Base-by-base conservation (phyloP, 53 echinoderm and acorn worm genomes). In the Henricia sp. region DNA sequence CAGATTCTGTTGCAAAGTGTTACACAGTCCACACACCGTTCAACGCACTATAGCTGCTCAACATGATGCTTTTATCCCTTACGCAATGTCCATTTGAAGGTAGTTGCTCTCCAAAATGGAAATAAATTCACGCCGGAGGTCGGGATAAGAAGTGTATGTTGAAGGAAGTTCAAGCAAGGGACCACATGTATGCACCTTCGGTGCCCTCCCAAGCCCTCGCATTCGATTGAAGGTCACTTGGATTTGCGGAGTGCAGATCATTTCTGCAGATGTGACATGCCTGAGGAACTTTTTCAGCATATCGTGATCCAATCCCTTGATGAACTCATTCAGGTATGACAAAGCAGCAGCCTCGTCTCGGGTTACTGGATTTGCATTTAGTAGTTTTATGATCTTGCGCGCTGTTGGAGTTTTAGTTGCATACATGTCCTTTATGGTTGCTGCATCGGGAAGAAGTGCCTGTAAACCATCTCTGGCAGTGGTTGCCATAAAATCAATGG, bases 31-130 rank as follows among this genome's bases (percentile, higher is more conserved):
- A n/a, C n/a, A n/a, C n/a, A n/a, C n/a, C n/a, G n/a, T n/a, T n/a
- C n/a, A n/a, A n/a, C n/a, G n/a, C n/a, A n/a, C n/a, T n/a, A n/a
- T n/a, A n/a, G n/a, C n/a, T n/a, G n/a, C n/a, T n/a, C n/a, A n/a
- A n/a, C n/a, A n/a, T n/a, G n/a, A n/a, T n/a, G n/a, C n/a, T n/a
- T n/a, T n/a, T n/a, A n/a, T n/a, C n/a, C n/a, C n/a, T 54, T 73
- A 85, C 27, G 63, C 43, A 65, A 87, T 87, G 68, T 87, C 87
- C 87, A 87, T 87, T 32, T 83, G 54, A 21, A 87, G 87, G 50
- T 87, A 77, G 14, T 53, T 77, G 52, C 35, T 35, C 25, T 64
- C 56, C 50, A 87, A 36, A 28, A 87, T 17, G 8, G 87, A 36
- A 56, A 69, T 23, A 67, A 67, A 88, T 60, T 88, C 88, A 46